These are phyloP conservation scores for Holothuria glaberrima DNA, from an alignment of 35 echinoderm and acorn worm genomes.

Conservation along the genomic window DNA sequence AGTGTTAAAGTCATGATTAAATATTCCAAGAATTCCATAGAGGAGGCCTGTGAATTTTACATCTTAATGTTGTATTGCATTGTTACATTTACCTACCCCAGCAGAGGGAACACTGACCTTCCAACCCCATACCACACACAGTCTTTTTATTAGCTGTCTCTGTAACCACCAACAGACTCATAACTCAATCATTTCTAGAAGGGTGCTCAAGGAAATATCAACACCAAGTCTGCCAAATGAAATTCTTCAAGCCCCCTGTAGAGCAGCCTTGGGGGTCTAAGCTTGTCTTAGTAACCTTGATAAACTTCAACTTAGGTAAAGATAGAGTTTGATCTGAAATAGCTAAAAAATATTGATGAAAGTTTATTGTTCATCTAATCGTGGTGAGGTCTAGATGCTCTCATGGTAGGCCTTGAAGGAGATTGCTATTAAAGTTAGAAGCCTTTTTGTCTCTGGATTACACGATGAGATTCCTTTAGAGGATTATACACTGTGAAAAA, in stretches of 20 bases:
- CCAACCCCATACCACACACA: conserved; percentile 54
- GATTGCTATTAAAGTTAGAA: no score
- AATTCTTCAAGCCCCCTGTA: conserved; percentile 39
- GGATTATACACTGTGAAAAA: no score
- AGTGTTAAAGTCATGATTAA: not conserved
- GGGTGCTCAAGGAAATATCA: conserved; percentile 54
- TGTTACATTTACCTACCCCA: conserved; percentile 13
- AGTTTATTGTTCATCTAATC: no score
- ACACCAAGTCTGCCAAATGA: conserved; percentile 37
- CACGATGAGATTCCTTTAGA: no score
- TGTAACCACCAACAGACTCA: conserved; percentile 50
- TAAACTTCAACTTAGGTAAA: conserved; percentile 10
- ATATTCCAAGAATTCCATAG: conserved; percentile 29
- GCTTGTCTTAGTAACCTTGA: conserved; percentile 37
- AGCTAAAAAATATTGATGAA: no score
- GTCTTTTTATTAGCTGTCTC: conserved; percentile 38
- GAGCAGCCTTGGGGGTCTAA: conserved; percentile 57
- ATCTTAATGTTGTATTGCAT: conserved; percentile 6
- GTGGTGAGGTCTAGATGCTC: no score
- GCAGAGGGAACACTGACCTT: conserved; percentile 24
- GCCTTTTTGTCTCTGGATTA: no score
- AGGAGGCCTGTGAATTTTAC: conserved; percentile 6
- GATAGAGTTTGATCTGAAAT: no score
- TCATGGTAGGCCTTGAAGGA: no score
- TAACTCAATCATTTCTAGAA: conserved; percentile 58